Evolutionary conservation across 2,113 vertebrate genomes (phyloP).

Genomic region (Microcebus lehilahytsara): DNA sequence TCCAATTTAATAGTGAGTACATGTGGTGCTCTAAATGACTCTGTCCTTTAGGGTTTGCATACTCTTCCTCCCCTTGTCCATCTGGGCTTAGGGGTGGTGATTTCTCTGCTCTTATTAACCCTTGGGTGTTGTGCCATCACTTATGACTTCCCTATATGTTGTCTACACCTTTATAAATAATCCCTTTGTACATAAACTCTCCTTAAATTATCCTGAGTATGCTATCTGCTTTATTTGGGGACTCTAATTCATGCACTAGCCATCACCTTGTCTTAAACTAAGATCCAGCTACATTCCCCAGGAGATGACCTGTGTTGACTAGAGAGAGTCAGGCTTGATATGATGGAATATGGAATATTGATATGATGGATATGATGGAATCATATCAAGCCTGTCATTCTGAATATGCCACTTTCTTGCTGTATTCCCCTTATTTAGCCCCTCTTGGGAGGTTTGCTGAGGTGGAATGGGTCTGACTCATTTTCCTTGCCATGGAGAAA

Average conservation of each 20-base stretch:
- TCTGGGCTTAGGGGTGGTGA: background rate
- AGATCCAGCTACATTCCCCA: background rate
- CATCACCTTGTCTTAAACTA: background rate
- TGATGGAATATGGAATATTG: no score
- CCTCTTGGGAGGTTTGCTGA: background rate
- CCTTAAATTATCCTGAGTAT: background rate
- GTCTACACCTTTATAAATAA: background rate
- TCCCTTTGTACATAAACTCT: background rate
- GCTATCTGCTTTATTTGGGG: background rate
- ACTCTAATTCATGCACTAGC: background rate
- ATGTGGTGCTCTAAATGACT: background rate
- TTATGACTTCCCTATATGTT: background rate
- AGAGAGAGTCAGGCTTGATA: no score
- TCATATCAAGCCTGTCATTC: background rate
- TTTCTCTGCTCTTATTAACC: background rate
- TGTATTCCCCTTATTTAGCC: rapidly evolving
- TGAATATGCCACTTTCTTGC: background rate
- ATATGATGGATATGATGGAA: no score
- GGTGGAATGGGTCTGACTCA: background rate
- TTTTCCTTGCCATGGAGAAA: background rate
- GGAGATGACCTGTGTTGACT: background rate
- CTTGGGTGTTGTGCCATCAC: background rate
- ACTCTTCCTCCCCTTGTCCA: background rate
- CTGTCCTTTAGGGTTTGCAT: background rate
- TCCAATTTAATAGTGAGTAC: no score